These are phyloP conservation scores for Pangasius macronema DNA, from an alignment of 2,797 vertebrate genomes.

Conservation along the genomic window DNA sequence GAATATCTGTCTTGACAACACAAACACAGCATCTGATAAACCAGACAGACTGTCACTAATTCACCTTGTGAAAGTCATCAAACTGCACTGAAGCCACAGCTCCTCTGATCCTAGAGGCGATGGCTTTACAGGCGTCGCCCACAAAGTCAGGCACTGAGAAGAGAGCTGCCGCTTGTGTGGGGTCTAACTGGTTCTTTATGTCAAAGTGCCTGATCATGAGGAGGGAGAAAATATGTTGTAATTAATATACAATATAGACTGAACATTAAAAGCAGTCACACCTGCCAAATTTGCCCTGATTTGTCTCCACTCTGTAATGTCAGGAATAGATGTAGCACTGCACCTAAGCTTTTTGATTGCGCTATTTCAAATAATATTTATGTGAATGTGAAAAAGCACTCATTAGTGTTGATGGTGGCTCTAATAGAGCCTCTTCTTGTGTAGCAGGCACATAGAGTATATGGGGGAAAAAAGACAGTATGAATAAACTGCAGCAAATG, in stretches of 20 bases:
- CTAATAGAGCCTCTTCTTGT: background rate
- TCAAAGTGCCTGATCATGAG: slow-evolving; percentile 82
- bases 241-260: background rate
- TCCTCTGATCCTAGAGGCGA: slow-evolving; percentile 86
- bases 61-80: slow-evolving; percentile 90
- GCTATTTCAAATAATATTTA: background rate
- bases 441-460: background rate
- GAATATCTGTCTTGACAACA: background rate
- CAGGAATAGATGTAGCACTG: background rate
- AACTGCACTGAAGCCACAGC: slow-evolving; percentile 89
- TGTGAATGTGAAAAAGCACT: background rate
- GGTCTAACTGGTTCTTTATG: slow-evolving; percentile 58
- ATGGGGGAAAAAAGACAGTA: background rate
- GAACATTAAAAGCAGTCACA: background rate
- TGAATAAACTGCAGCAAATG: background rate
- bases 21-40: background rate
- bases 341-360: background rate
- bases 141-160: slow-evolving; percentile 89
- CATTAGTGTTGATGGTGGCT: background rate
- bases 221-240: background rate
- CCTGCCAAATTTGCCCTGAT: background rate
- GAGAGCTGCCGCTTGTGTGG: slow-evolving; percentile 65
- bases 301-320: background rate
- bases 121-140: slow-evolving; percentile 87
- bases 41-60: background rate